Evolutionary conservation across 2,888 invertebrate species (phyloP), one percentile per base, ranked within the genome.

Genomic region (Drosophila macrothrix): DNA sequence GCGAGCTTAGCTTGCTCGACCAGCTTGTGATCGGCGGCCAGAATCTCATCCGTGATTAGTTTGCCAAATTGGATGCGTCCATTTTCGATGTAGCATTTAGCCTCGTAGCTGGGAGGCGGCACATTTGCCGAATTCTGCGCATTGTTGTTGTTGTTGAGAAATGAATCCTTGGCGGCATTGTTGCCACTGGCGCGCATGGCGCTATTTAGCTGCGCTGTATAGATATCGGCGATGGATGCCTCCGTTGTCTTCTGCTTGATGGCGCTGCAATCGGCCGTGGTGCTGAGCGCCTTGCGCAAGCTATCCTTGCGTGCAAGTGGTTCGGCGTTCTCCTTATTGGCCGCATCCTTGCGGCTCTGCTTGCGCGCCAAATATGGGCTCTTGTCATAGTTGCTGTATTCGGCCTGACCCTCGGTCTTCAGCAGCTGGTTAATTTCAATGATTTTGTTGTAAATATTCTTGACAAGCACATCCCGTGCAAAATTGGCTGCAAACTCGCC

Each of bases 401-500:
- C 84, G 5, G 79, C 73, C 9, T 76, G 19, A 7, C 63, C 61
- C 0, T 96, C 96, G 73, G 95, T 94, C 49, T 88, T 80, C 81
- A 96, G 94, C 76, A 96, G 94, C 86, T 96, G 95, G 93, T 96
- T 96, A 64, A 97, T 94, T 91, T 96, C 96, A 35, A 96, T 94
- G 54, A 97, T 95, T 94, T 96, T 97, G 90, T 96, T 96, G 85
- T 95, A 96, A 60, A 98, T 94, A 91, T 96, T 97, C 92, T 96
- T 96, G 77, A 98, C 96, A 25, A 98, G 94, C 84, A 97, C 96
- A 85, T 98, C 97, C 92, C 97, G 96, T 61, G 97, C 97, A 94
- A 97, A 98, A 92, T 98, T 97, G 28, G 98, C 98, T 61, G 98
- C 98, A 94, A 97, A 97, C 94, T 98, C 98, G 49, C 98, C 99